Conservation (phyloP, 2,113 vertebrate species). For the Apteryx mantelli region DNA sequence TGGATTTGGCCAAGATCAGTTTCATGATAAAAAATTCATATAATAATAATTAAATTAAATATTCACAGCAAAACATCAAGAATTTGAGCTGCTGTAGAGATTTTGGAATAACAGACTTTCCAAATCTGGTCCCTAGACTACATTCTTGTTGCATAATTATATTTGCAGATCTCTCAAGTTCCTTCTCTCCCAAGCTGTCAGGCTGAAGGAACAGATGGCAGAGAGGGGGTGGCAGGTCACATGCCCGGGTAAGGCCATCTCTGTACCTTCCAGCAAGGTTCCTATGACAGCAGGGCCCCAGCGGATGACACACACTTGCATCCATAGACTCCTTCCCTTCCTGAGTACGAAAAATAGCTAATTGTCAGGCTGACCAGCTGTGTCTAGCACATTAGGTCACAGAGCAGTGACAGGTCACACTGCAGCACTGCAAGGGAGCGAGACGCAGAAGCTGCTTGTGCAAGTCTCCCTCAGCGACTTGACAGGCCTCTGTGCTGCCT, state of each 20-base stretch:
- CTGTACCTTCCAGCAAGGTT: neutral
- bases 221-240: neutral
- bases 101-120: neutral
- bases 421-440: neutral
- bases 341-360: neutral
- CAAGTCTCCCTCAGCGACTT: rapidly evolving
- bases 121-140: neutral
- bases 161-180: neutral
- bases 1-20: neutral
- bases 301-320: neutral
- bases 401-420: neutral
- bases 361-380: neutral
- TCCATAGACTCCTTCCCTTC: neutral
- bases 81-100: neutral
- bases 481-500: neutral
- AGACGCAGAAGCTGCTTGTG: neutral
- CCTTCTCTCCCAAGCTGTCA: neutral
- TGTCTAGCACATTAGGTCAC: neutral
- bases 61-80: neutral
- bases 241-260: neutral
- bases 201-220: neutral
- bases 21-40: neutral
- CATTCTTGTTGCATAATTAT: neutral
- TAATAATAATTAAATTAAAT: neutral
- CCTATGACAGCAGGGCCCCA: neutral